Percentiles rank a stretch among this genome's conserved stretches.
These are phyloP conservation scores for Dione juno DNA, from an alignment of 2,888 invertebrate genomes.

Conservation along the genomic window DNA sequence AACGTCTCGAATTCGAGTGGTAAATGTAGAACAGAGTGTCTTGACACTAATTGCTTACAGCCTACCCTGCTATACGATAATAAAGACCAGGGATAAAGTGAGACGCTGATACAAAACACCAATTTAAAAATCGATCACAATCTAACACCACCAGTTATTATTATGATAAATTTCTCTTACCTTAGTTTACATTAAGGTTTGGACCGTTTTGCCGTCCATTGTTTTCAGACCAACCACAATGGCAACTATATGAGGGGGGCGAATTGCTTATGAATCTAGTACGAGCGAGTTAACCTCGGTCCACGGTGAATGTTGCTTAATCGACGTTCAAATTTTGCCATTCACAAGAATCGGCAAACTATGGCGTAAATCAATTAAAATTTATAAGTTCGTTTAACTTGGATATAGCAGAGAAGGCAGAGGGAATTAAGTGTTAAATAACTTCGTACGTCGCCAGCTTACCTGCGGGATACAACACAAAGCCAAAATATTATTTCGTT, in stretches of 20 bases:
- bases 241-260: constrained; percentile 17
- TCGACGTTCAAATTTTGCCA: constrained; percentile 29
- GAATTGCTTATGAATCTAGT: constrained; percentile 27
- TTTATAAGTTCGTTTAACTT: not conserved
- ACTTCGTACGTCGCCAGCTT: too few species aligned
- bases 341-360: constrained; percentile 27
- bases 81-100: too few species aligned
- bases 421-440: too few species aligned
- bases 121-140: not conserved
- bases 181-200: constrained; percentile 1
- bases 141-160: not conserved
- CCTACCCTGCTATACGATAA: too few species aligned
- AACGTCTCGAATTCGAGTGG: too few species aligned
- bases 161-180: not conserved
- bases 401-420: too few species aligned
- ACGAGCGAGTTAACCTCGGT: constrained; percentile 21
- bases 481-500: too few species aligned
- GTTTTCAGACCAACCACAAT: constrained; percentile 18
- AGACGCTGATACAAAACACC: too few species aligned
- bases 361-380: constrained; percentile 4
- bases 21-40: too few species aligned
- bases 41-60: too few species aligned
- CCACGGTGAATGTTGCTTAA: constrained; percentile 28
- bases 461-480: too few species aligned
- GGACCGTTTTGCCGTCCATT: constrained; percentile 1